Evolutionary conservation across 2,797 vertebrate genomes (phyloP).

Genomic region (Manis crassicaudata): DNA sequence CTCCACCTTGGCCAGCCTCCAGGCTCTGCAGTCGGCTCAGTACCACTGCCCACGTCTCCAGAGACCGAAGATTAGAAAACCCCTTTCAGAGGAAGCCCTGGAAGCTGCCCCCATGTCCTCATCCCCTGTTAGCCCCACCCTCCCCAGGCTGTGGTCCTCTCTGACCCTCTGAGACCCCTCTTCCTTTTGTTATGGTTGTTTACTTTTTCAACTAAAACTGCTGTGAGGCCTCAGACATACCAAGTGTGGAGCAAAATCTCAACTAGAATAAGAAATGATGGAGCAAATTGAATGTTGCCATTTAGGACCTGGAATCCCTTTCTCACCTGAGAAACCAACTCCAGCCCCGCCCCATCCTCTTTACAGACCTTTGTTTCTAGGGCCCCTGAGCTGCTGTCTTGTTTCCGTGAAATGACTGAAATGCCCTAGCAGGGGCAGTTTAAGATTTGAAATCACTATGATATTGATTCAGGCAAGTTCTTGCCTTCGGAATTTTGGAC

Average conservation of each 20-base stretch:
- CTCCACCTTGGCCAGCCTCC: background rate
- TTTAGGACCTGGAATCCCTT: background rate
- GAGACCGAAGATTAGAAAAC: background rate
- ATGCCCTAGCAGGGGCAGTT: constrained; percentile 55
- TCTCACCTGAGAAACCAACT: background rate
- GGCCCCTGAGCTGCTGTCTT: background rate
- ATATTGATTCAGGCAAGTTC: constrained; percentile 51
- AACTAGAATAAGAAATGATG: background rate
- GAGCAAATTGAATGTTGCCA: background rate
- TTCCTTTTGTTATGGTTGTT: background rate
- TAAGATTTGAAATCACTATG: constrained; percentile 44
- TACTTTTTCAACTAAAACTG: background rate
- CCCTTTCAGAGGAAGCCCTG: background rate
- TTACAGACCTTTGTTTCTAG: background rate
- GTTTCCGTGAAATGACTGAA: constrained; percentile 43
- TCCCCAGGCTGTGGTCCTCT: background rate
- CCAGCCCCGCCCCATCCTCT: background rate
- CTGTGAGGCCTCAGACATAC: background rate
- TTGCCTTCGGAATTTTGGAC: constrained; percentile 65
- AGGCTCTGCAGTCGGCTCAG: no score
- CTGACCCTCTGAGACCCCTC: background rate
- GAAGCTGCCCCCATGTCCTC: background rate
- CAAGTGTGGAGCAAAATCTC: background rate
- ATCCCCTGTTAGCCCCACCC: background rate
- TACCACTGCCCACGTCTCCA: background rate